Percentiles rank a stretch among this genome's conserved stretches.
Conservation (phyloP, 2,888 invertebrate genomes). For the Mythimna pallens region DNA sequence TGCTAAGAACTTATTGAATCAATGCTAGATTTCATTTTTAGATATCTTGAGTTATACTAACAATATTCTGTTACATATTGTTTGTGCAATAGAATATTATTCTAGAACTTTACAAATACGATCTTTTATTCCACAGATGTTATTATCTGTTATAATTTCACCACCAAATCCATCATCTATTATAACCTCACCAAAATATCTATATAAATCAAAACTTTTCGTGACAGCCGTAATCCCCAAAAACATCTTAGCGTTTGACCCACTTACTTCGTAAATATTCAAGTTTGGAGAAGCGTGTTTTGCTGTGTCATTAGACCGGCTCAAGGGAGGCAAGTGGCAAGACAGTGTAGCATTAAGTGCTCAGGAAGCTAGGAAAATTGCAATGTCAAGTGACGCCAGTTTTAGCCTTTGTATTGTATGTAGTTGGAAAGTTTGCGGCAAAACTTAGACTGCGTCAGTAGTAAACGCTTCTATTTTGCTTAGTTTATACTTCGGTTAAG, state of each 20-base stretch:
- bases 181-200: constrained; percentile 23
- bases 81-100: neutral
- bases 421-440: constrained; percentile 64
- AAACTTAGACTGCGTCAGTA: constrained; percentile 58
- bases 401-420: constrained; percentile 65
- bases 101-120: neutral
- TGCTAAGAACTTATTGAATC: constrained; percentile 15
- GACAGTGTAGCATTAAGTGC: constrained; percentile 68
- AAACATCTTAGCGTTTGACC: constrained; percentile 60
- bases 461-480: constrained; percentile 62
- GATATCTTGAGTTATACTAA: neutral
- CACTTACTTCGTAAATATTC: constrained; percentile 62
- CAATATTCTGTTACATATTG: neutral
- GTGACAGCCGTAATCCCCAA: constrained; percentile 39
- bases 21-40: constrained; percentile 2
- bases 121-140: constrained; percentile 1
- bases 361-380: constrained; percentile 73
- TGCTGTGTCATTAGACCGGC: constrained; percentile 70
- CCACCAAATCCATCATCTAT: constrained; percentile 9
- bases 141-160: constrained; percentile 1
- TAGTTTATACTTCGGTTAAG: constrained; percentile 68
- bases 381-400: constrained; percentile 72
- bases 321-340: constrained; percentile 58
- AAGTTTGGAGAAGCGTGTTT: constrained; percentile 67
- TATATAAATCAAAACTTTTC: constrained; percentile 51